Evolutionary conservation across 1,140 invertebrate species (phyloP).

Genomic region (Camponotus pennsylvanicus): DNA sequence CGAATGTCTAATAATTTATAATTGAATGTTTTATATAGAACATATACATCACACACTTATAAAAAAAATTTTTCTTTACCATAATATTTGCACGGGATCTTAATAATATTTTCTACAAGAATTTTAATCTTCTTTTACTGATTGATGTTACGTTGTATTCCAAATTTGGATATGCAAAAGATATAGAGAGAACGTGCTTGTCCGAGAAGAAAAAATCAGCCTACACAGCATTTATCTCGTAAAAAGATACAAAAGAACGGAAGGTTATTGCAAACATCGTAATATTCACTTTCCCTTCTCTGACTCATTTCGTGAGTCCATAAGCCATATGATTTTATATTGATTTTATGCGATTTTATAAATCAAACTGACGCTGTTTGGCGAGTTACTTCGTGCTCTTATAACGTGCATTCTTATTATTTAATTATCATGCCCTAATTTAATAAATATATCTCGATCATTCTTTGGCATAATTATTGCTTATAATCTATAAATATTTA

Average conservation of each 20-base stretch:
- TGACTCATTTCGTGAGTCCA: constrained; percentile 5
- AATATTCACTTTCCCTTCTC: constrained; percentile 59
- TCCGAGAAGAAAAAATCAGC: background rate
- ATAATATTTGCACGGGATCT: background rate
- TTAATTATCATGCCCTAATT: background rate
- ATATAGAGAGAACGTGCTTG: constrained; percentile 29
- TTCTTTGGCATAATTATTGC: background rate
- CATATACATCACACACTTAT: background rate
- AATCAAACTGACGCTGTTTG: background rate
- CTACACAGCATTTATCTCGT: constrained; percentile 78
- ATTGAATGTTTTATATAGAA: background rate
- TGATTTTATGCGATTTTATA: constrained; percentile 16
- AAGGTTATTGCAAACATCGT: constrained; percentile 83
- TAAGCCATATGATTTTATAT: background rate
- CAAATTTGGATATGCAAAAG: constrained; percentile 49
- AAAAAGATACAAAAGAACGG: constrained; percentile 74
- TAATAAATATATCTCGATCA: background rate
- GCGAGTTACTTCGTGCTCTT: background rate
- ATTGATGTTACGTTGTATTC: background rate
- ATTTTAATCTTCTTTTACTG: background rate
- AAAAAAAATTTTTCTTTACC: background rate
- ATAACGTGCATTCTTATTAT: background rate
- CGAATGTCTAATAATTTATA: too few species aligned
- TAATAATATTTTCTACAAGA: background rate
- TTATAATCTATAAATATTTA: background rate